Evolutionary conservation across 2,113 vertebrate genomes (phyloP).

Genomic region (Thymallus thymallus): DNA sequence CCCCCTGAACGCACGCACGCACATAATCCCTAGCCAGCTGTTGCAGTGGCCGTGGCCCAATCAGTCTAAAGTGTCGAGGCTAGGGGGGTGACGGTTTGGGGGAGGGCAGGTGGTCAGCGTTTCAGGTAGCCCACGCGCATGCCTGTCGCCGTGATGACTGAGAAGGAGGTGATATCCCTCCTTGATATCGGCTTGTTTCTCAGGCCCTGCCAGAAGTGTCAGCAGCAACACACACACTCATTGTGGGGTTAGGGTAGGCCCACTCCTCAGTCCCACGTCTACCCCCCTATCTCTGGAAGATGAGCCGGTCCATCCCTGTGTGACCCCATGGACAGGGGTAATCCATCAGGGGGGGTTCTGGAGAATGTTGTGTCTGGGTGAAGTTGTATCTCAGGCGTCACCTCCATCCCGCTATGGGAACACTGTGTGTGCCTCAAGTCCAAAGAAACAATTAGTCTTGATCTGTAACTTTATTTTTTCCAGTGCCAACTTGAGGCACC

Average conservation of each 20-base stretch:
- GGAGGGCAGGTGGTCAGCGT: slow-evolving; percentile 63
- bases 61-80: slow-evolving; percentile 62
- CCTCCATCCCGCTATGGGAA: not conserved
- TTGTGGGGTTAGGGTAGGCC: slow-evolving; percentile 62
- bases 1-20: not conserved
- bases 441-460: too few species aligned
- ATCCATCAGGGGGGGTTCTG: slow-evolving; percentile 63
- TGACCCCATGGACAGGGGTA: slow-evolving; percentile 57
- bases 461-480: too few species aligned
- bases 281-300: slow-evolving; percentile 32
- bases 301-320: slow-evolving; percentile 48
- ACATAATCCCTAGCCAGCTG: slow-evolving; percentile 75
- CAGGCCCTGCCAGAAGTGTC: slow-evolving; percentile 55
- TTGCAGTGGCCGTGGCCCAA: slow-evolving; percentile 72
- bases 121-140: slow-evolving; percentile 56
- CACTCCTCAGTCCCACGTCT: slow-evolving; percentile 30
- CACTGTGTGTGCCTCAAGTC: not conserved
- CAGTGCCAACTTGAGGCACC: slow-evolving; percentile 22
- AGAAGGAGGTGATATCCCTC: slow-evolving; percentile 34
- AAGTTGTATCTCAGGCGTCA: slow-evolving; percentile 46
- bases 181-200: slow-evolving; percentile 61
- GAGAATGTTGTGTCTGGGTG: slow-evolving; percentile 53
- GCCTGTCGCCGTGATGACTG: slow-evolving; percentile 40
- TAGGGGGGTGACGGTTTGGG: not conserved
- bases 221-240: slow-evolving; percentile 60